Evolutionary conservation across 2,888 invertebrate species (phyloP), one percentile per base, ranked within the genome.

Genomic region (Luperina testacea): DNA sequence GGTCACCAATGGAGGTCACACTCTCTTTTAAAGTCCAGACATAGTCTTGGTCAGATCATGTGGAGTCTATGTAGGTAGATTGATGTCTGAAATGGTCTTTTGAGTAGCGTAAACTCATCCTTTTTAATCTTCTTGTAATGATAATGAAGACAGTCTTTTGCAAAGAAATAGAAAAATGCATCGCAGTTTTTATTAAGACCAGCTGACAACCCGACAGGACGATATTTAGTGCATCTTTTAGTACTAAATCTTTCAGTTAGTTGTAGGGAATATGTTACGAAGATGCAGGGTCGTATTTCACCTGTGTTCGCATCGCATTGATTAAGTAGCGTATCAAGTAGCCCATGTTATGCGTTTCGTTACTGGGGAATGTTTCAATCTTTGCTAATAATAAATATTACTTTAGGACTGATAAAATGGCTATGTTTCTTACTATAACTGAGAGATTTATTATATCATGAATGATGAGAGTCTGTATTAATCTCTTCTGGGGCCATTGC

Each of bases 301-400:
- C 70, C 45, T 59, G 63, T 84, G 84, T 86, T 83, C 45, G 63
- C 59, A 53, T 38, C 38, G 9, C 24, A 9, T 71, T 83, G 87
- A 84, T 84, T 75, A 83, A 84, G 87, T 72, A 67, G 61, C 42
- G 69, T 84, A 84, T 84, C 82, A 82, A 65, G 83, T 86, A 82
- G 86, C 82, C n/a, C 6, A 20, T 77, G 61, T 64, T 38, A 67
- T 63, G 70, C 70, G 70, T 83, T 80, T 76, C 42, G 32, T 74
- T 72, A 63, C 63, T 51, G 27, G n/a, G 42, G 69, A 65, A 57
- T 61, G 42, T 59, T 72, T 68, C 0, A 72, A 75, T 70, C 32
- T 59, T 75, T 17, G 32, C 48, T 9, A 61, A 5, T 64, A 72
- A 70, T 72, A 70, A 77, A 75, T 63, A 69, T 51, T 69, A 51